A percentile compares a stretch with the other conserved stretches of the same genome.
These are phyloP conservation scores for Griposia aprilina DNA, from an alignment of 2,888 invertebrate genomes.

Conservation along the genomic window DNA sequence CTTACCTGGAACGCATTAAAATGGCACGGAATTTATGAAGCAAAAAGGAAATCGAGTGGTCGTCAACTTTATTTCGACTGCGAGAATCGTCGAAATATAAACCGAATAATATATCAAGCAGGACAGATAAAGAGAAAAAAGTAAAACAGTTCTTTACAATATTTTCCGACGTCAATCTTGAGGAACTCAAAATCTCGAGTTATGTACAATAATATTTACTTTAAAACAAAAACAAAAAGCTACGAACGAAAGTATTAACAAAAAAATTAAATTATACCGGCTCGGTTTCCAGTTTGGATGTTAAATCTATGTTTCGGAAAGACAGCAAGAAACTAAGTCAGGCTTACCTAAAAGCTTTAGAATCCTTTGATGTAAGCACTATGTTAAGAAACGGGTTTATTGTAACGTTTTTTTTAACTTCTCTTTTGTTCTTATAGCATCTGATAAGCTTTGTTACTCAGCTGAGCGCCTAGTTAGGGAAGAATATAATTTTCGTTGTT, in stretches of 20 bases:
- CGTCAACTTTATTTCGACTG: not conserved
- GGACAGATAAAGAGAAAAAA: not conserved
- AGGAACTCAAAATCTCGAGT: not conserved
- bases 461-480: not conserved
- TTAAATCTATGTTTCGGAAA: not conserved
- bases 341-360: not conserved
- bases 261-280: not conserved
- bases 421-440: not conserved
- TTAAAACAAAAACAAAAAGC: not conserved
- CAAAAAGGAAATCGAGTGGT: not conserved
- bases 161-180: not conserved
- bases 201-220: not conserved
- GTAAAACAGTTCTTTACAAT: not conserved
- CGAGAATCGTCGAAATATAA: not conserved
- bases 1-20: not conserved
- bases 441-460: not conserved
- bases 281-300: not conserved
- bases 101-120: not conserved
- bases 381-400: not conserved
- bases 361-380: not conserved
- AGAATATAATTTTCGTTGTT: not conserved
- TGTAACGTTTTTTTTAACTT: not conserved
- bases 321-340: not conserved
- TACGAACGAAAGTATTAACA: not conserved
- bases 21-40: not conserved